Evolutionary conservation across 2,888 invertebrate species (phyloP).

Genomic region (Lasius platythorax): DNA sequence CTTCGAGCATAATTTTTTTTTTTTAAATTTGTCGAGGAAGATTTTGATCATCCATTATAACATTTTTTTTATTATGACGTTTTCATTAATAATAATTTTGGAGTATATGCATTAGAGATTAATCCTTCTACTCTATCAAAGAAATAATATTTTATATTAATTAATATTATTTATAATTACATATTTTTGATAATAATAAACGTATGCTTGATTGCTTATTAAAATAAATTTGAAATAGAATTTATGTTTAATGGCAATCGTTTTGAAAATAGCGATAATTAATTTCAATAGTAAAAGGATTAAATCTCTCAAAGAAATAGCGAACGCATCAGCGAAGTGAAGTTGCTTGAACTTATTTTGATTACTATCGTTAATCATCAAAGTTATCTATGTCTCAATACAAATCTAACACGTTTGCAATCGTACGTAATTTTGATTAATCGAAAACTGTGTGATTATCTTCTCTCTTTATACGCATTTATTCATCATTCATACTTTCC

Average conservation of each 20-base stretch:
- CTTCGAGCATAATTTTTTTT: not conserved
- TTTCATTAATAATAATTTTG: not conserved
- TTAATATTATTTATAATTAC: not conserved
- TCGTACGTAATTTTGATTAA: not conserved
- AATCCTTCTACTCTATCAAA: not conserved
- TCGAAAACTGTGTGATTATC: not conserved
- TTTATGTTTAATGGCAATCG: not conserved
- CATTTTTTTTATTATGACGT: not conserved
- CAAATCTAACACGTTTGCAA: slow-evolving; percentile 7
- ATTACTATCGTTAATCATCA: slow-evolving; percentile 15
- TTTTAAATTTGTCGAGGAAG: not conserved
- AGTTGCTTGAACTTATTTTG: not conserved
- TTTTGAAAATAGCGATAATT: not conserved
- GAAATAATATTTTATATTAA: not conserved
- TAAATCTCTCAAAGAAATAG: slow-evolving; percentile 8
- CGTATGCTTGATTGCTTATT: not conserved
- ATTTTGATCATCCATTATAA: not conserved
- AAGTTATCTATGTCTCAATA: not conserved
- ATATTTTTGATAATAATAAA: not conserved
- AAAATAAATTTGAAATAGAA: not conserved
- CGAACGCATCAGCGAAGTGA: not conserved
- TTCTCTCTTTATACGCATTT: not conserved
- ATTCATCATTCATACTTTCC: slow-evolving; percentile 5
- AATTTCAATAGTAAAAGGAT: not conserved
- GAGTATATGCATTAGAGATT: not conserved